phyloP scores from a whole-genome alignment of 2,888 invertebrate genomes.

The Orthonychiurus folsomi region DNA sequence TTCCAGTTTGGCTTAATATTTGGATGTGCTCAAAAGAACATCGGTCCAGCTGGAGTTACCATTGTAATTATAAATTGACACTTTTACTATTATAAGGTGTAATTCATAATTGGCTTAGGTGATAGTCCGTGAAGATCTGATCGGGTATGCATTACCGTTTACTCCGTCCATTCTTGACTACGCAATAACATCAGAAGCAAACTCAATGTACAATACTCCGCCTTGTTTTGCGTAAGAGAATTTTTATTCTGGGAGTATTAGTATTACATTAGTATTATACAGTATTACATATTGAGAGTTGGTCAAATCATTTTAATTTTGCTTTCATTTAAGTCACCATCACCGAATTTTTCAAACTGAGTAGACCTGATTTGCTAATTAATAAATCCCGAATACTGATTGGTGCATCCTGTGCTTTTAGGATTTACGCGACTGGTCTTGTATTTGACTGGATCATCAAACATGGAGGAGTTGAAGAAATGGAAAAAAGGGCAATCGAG shows the following conservation, averaged over 20 bases:
- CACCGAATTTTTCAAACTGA: too few species aligned
- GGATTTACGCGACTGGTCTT: slow-evolving; percentile 84
- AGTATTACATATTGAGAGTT: too few species aligned
- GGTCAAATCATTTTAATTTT: too few species aligned
- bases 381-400: too few species aligned
- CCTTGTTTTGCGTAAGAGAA: slow-evolving; percentile 78
- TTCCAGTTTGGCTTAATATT: slow-evolving; percentile 82
- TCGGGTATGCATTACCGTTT: slow-evolving; percentile 64
- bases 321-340: too few species aligned
- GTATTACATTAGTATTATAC: too few species aligned
- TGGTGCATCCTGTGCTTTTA: too few species aligned
- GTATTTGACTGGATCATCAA: slow-evolving; percentile 86
- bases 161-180: slow-evolving; percentile 85
- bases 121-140: slow-evolving; percentile 78
- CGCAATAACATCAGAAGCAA: slow-evolving; percentile 66
- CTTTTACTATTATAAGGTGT: too few species aligned
- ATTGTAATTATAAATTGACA: too few species aligned
- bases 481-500: slow-evolving; percentile 59
- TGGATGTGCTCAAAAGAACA: slow-evolving; percentile 96
- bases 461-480: slow-evolving; percentile 72
- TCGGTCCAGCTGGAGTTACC: slow-evolving; percentile 89
- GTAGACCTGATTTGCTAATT: too few species aligned
- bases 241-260: too few species aligned
- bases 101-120: too few species aligned
- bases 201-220: slow-evolving; percentile 91